These are phyloP conservation scores for Ophiodon elongatus DNA, from an alignment of 2,113 vertebrate species.

Conservation along the genomic window DNA sequence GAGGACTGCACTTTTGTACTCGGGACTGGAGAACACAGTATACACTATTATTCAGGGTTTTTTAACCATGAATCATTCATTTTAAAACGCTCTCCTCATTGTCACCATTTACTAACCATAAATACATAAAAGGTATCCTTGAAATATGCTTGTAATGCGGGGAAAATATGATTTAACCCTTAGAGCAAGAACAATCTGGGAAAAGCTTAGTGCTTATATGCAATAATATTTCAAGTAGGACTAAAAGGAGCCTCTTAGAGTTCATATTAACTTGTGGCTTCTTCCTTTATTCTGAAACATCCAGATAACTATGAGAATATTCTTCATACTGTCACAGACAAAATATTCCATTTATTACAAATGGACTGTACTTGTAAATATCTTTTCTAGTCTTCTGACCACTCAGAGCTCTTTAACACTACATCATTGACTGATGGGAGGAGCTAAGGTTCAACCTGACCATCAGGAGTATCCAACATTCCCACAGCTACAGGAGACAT, in stretches of 20 bases:
- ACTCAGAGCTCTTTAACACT: too few species aligned
- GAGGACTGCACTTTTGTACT: slow-evolving; percentile 27
- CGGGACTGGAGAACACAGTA: neutral
- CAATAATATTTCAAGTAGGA: neutral
- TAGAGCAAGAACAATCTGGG: neutral
- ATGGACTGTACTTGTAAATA: too few species aligned
- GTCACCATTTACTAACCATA: slow-evolving; percentile 15
- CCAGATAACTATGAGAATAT: neutral
- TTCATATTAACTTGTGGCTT: neutral
- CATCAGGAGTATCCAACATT: too few species aligned
- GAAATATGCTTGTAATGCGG: slow-evolving; percentile 8
- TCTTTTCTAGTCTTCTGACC: too few species aligned
- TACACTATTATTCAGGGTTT: slow-evolving; percentile 32
- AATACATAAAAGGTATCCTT: neutral
- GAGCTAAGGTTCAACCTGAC: too few species aligned
- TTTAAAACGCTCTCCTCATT: slow-evolving; percentile 1
- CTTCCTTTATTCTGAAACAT: neutral
- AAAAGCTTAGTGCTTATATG: slow-evolving; percentile 1
- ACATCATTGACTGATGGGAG: too few species aligned
- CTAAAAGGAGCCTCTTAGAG: neutral
- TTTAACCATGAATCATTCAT: neutral
- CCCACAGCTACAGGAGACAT: too few species aligned
- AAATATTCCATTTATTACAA: too few species aligned
- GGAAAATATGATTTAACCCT: slow-evolving; percentile 33
- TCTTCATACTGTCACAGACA: too few species aligned